Percentiles rank a stretch among this genome's conserved stretches.
These are phyloP conservation scores for Clarias platycephalus DNA, from an alignment of 2,797 vertebrate species.

Conservation along the genomic window DNA sequence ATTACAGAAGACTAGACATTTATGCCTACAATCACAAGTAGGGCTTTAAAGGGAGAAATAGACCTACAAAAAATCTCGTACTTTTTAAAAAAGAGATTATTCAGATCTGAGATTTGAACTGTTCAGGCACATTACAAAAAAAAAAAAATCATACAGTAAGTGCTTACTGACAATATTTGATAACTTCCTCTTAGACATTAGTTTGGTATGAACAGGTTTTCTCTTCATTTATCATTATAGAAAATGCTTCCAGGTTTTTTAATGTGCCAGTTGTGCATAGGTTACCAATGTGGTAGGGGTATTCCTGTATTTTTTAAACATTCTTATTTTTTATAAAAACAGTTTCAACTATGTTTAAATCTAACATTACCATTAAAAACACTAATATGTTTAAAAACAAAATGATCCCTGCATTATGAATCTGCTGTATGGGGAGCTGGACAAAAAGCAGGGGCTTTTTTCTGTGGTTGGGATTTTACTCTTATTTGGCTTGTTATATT, in stretches of 20 bases:
- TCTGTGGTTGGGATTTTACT: constrained; percentile 22
- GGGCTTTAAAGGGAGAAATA: not conserved
- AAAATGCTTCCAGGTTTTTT: not conserved
- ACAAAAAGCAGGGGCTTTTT: constrained; percentile 18
- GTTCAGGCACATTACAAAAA: not conserved
- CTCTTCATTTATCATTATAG: not conserved
- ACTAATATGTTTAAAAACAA: not conserved
- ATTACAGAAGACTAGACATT: not conserved
- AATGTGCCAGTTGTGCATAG: not conserved
- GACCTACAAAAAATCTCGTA: not conserved
- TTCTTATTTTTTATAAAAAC: not conserved
- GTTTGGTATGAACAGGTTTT: not conserved
- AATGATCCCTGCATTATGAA: not conserved
- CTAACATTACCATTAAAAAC: not conserved
- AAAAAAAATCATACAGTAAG: not conserved
- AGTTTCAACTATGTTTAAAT: not conserved
- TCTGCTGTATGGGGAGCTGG: constrained; percentile 16
- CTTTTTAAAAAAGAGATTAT: not conserved
- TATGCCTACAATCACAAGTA: not conserved
- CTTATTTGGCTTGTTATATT: constrained; percentile 23
- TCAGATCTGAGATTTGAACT: not conserved
- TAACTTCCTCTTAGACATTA: not conserved
- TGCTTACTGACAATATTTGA: not conserved
- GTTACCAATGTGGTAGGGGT: not conserved
- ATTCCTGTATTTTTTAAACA: not conserved